Evolutionary conservation across 2,113 vertebrate genomes (phyloP).

Genomic region (Ciconia stormi): DNA sequence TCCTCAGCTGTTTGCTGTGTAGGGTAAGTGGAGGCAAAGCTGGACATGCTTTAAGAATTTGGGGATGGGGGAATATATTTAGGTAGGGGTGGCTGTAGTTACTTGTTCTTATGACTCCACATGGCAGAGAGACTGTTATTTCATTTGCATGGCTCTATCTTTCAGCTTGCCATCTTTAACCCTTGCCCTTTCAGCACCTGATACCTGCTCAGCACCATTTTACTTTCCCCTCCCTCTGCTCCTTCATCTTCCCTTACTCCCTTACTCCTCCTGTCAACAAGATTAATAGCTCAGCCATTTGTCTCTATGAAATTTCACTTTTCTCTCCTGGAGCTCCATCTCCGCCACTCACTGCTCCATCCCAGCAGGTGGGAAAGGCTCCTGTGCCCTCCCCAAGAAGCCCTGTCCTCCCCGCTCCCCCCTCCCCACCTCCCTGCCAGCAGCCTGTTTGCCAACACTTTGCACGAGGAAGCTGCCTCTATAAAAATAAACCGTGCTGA

Average conservation of each 20-base stretch:
- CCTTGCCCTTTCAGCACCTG: not conserved
- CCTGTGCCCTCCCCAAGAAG: not conserved
- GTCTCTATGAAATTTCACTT: not conserved
- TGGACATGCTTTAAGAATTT: not conserved
- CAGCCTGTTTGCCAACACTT: constrained; percentile 46
- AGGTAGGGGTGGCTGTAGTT: not conserved
- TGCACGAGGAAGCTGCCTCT: constrained; percentile 54
- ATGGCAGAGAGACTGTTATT: not conserved
- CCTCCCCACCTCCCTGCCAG: not conserved
- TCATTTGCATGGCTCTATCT: not conserved
- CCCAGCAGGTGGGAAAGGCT: not conserved
- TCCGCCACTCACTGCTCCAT: rapidly evolving
- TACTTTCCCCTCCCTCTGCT: not conserved
- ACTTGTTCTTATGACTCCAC: not conserved
- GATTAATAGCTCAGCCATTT: not conserved
- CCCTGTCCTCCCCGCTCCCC: not conserved
- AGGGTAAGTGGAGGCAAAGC: not conserved
- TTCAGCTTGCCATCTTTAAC: not conserved
- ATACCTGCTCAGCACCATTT: not conserved
- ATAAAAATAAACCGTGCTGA: constrained; percentile 59
- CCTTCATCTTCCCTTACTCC: not conserved
- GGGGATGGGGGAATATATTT: not conserved
- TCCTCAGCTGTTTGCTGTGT: constrained; percentile 25
- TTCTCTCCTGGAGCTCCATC: not conserved
- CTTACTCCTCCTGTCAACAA: not conserved